Evolutionary conservation across 2,888 invertebrate genomes (phyloP).

Genomic region (Chrysolina oricalcia): DNA sequence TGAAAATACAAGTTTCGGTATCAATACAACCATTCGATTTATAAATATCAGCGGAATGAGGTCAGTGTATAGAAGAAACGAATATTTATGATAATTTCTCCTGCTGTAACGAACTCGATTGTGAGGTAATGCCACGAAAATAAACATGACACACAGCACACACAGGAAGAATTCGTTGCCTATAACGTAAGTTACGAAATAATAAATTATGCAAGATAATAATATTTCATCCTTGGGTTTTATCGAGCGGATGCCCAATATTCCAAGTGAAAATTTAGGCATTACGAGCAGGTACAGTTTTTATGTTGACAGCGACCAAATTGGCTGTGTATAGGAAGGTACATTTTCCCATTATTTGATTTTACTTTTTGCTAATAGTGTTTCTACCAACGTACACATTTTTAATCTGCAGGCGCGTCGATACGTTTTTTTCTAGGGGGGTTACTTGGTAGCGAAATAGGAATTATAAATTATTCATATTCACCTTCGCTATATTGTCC

Average conservation of each 20-base stretch:
- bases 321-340: too few species aligned
- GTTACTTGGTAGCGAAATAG: too few species aligned
- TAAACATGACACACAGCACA: constrained; percentile 56
- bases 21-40: constrained; percentile 31
- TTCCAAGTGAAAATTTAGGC: background rate
- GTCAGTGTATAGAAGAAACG: constrained; percentile 44
- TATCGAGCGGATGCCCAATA: background rate
- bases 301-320: too few species aligned
- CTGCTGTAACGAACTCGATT: constrained; percentile 47
- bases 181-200: constrained; percentile 22
- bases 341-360: too few species aligned
- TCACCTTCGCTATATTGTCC: too few species aligned
- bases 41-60: constrained; percentile 49
- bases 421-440: too few species aligned
- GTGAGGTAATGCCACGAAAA: constrained; percentile 60
- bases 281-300: too few species aligned
- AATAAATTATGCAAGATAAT: constrained; percentile 26
- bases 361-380: too few species aligned
- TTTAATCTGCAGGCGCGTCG: too few species aligned
- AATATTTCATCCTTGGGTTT: constrained; percentile 5
- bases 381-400: too few species aligned
- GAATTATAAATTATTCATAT: too few species aligned
- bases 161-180: constrained; percentile 41
- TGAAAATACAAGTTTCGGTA: constrained; percentile 1
- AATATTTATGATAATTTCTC: constrained; percentile 38